Conservation (phyloP, 2,888 invertebrate species). For the Zaprionus obscuricornis region DNA sequence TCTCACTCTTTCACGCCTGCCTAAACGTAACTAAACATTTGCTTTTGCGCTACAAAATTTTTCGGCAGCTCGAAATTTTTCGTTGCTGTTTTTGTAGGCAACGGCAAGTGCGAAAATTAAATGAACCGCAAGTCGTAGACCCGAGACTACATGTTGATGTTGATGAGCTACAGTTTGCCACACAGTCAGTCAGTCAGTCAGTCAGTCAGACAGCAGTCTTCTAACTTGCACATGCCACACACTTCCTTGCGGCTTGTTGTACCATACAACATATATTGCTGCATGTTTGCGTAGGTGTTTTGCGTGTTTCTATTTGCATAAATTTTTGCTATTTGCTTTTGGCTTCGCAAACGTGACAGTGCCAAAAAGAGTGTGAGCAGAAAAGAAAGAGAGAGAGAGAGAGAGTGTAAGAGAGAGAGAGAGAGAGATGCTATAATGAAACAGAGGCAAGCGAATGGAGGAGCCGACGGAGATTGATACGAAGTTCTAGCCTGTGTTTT, state of each 20-base stretch:
- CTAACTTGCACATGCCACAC: too few species aligned
- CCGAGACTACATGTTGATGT: slow-evolving; percentile 9
- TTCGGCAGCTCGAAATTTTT: slow-evolving; percentile 19
- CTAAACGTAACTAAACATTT: slow-evolving; percentile 24
- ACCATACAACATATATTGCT: too few species aligned
- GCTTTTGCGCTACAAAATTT: slow-evolving; percentile 10
- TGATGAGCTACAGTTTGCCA: slow-evolving; percentile 31
- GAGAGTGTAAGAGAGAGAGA: too few species aligned
- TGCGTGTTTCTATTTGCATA: slow-evolving; percentile 66
- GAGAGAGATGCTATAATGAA: too few species aligned
- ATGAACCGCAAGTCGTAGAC: slow-evolving; percentile 66
- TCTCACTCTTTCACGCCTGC: background rate
- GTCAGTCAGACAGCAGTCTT: too few species aligned
- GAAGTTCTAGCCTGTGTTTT: background rate
- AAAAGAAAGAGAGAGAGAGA: too few species aligned
- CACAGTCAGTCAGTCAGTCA: too few species aligned
- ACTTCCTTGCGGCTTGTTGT: background rate
- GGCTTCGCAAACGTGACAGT: slow-evolving; percentile 35
- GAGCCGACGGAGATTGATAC: slow-evolving; percentile 27
- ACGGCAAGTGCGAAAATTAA: slow-evolving; percentile 72
- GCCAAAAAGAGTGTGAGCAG: slow-evolving; percentile 13
- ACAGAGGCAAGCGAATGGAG: too few species aligned
- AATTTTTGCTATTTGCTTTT: slow-evolving; percentile 50
- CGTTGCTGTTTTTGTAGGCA: slow-evolving; percentile 18
- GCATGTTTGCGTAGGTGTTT: slow-evolving; percentile 67